Base-by-base conservation (phyloP, 2,797 vertebrate genomes). In the Chelmon rostratus region DNA sequence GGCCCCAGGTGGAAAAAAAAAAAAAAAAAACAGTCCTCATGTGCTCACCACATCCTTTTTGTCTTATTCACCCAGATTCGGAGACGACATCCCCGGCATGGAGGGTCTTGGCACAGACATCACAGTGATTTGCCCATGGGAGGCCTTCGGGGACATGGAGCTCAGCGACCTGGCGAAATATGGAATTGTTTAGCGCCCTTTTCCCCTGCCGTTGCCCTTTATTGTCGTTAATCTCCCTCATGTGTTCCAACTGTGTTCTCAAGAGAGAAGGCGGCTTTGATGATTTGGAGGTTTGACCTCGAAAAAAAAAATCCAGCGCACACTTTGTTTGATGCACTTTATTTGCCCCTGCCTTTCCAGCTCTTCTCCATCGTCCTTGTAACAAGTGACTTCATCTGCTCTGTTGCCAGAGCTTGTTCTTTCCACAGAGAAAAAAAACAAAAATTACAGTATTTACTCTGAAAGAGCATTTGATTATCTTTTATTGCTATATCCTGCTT, bases 61-160 rank as follows among this genome's bases (percentile, higher is more conserved):
- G 31, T 63, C 18, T 58, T 59, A 66, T 82, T 73, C 46, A 1
- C 21, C 9, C 83, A 97, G 97, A 56, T 97, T 98, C 79, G 97
- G 97, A 88, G 97, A 98, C 77, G 97, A 99, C 86, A 98, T 99
- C 76, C 97, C 97, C 10, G 97, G 97, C 85, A 99, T 98, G 98
- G 97, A 98, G 83, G 97, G 97, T 3, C 95, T 98, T 18, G 97
- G 95, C 83, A 96, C 95, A 74, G 95, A 96, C 90, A 94, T 96
- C 92, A 95, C 95, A 7, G 95, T 96, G 58, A 81, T 96, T 2
- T 96, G 96, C 79, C 95, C 96, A 68, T 96, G 95, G 95, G 95
- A 96, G 74, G 96, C 96, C 15, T 96, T 95, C 2, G 95, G 94
- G 0, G 95, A 96, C 85, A 94, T 96, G 95, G 96, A 96, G 91